Evolutionary conservation across 2,888 invertebrate genomes (phyloP).

Genomic region (Lasioglossum calceatum): DNA sequence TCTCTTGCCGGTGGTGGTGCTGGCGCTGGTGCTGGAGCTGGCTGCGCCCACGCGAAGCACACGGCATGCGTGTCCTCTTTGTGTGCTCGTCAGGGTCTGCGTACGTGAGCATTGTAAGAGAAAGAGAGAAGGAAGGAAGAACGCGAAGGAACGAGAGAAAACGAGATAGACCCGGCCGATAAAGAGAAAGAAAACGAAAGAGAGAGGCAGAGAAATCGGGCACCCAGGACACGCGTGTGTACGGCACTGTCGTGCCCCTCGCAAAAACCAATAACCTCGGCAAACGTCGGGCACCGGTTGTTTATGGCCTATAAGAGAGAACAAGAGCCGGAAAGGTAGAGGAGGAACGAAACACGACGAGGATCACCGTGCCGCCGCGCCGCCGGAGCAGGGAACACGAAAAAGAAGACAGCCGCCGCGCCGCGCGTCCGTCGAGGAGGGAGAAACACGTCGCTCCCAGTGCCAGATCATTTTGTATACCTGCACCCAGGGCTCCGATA

Average conservation of each 20-base stretch:
- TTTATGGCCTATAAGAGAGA: constrained; percentile 72
- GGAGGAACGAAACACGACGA: constrained; percentile 34
- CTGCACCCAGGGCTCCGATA: constrained; percentile 32
- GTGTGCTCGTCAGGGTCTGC: constrained; percentile 5
- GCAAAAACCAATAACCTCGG: constrained; percentile 80
- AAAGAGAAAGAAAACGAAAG: not conserved
- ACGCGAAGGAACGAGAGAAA: not conserved
- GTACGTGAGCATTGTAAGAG: constrained; percentile 9
- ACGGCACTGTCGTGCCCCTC: constrained; percentile 69
- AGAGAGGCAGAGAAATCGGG: constrained; percentile 13
- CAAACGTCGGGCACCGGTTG: constrained; percentile 74
- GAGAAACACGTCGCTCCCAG: constrained; percentile 49
- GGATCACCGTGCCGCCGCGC: constrained; percentile 16
- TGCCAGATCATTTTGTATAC: constrained; percentile 54
- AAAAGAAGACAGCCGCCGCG: constrained; percentile 49
- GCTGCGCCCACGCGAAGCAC: constrained; percentile 29
- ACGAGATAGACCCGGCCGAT: not conserved
- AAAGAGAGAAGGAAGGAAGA: not conserved
- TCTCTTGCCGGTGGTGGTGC: constrained; percentile 16
- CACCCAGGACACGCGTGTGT: constrained; percentile 48
- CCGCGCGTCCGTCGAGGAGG: constrained; percentile 15
- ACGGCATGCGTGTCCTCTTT: constrained; percentile 27
- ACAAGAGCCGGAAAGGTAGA: constrained; percentile 31
- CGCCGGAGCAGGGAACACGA: constrained; percentile 36
- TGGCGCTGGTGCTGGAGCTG: constrained; percentile 12